Base-by-base conservation (phyloP, 2,113 vertebrate genomes). In the Anser brachyrhynchus region DNA sequence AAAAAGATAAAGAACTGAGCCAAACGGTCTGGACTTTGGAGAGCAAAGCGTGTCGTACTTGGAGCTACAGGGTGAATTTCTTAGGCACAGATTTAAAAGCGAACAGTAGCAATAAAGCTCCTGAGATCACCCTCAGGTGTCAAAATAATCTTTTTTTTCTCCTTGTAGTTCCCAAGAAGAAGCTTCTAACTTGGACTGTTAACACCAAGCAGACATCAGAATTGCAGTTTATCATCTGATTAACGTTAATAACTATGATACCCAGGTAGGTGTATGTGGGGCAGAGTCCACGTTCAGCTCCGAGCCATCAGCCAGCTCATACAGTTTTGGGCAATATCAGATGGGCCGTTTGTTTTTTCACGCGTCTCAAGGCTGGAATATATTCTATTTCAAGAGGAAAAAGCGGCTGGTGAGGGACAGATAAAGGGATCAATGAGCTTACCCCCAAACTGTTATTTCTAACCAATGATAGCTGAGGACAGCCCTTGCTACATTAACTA, bases 401-500 rank as follows among this genome's bases (percentile, higher is more conserved):
- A 22, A 49, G 67, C 0, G 1, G 28, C 26, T n/a, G 41, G 6
- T 2, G 37, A 75, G 41, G 54, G 87, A 54, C 57, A 65, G 43
- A 39, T 28, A 58, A 57, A 61, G 3, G 29, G 23, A 61, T 58
- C 20, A 25, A 9, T 10, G 69, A 81, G 25, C 44, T 51, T 7
- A 29, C 4, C 31, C 28, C 6, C 1, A 12, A n/a, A 37, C 31
- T 9, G 17, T 13, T 57, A 52, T n/a, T 84, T 58, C 51, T n/a
- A 15, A 22, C 7, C 13, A 4, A 1, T 17, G 13, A 13, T 3
- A 22, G 73, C 52, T n/a, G 33, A 16, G 29, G 52, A 29, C 44
- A 62, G 61, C 64, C 54, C 39, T 33, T 0, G 1, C 39, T 20
- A 11, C 11, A 2, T 39, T 15, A 11, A 11, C 55, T 14, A 69